phyloP scores from a whole-genome alignment of 2,797 vertebrate species.

The Gallirallus australis region DNA sequence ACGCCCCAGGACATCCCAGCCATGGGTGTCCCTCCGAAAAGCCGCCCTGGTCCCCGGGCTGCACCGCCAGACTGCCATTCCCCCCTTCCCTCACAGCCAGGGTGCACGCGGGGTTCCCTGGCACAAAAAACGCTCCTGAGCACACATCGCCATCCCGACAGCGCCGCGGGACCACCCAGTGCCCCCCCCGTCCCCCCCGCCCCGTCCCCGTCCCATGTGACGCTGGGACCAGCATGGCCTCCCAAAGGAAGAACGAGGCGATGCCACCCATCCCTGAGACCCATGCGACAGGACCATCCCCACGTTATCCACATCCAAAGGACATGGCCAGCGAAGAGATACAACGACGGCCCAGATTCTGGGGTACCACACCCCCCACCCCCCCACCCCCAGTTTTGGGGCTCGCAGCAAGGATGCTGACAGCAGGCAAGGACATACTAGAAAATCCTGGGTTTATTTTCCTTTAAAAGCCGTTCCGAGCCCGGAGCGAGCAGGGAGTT shows the following conservation, averaged over 20 bases:
- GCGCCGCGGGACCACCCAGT: not conserved
- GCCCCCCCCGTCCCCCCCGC: not conserved
- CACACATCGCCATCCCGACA: not conserved
- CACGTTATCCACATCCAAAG: fast-evolving
- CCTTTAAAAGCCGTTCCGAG: conserved; percentile 49
- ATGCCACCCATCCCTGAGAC: not conserved
- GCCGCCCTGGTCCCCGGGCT: not conserved
- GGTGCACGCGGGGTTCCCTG: not conserved
- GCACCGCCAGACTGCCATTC: too few species aligned
- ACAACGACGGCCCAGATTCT: not conserved
- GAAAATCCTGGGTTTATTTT: conserved; percentile 70
- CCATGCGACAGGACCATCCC: not conserved
- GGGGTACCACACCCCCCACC: not conserved
- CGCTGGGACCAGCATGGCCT: too few species aligned
- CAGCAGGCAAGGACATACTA: conserved; percentile 1
- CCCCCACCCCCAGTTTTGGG: fast-evolving
- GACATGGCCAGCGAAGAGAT: fast-evolving
- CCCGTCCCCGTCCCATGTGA: too few species aligned
- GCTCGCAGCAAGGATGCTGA: not conserved
- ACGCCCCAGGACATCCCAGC: fast-evolving
- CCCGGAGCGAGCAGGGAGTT: not conserved
- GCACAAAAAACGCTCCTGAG: not conserved
- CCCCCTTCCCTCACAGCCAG: not conserved
- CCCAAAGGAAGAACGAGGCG: not conserved
- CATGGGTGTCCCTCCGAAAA: too few species aligned